Evolutionary conservation across 2,888 invertebrate genomes (phyloP), one percentile per base, ranked within the genome.

Genomic region (Dolomedes plantarius): DNA sequence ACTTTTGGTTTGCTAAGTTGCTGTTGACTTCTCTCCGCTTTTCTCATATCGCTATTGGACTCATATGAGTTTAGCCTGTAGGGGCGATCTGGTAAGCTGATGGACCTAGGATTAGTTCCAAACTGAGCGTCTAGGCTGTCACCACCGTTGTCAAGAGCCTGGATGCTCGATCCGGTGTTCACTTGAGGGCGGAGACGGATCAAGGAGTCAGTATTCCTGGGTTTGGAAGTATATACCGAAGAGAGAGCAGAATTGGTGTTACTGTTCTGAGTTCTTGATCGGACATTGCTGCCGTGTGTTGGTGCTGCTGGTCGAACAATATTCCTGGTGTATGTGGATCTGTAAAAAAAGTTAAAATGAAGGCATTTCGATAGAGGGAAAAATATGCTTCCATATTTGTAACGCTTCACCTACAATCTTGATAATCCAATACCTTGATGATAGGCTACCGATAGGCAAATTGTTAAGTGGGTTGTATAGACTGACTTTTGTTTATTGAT

Each of bases 41-140:
- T 86, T 19, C 76, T 64, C 65, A 76, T 50, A 16, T 80, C 86
- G 11, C 65, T 80, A 31, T n/a, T 65, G 19, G 72, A 68, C 2
- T 69, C 74, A 62, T 75, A 86, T 0, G 85, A 79, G 27, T 86
- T 78, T 1, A 74, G 31, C 19, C 71, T 75, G 69, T 69, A 74
- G 0, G 80, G 77, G 28, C 75, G 56, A 36, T 87, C 87, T 16
- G 87, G 87, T 7, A 81, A 77, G n/a, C 81, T 77, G 41, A 87
- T 76, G 2, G 81, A 73, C 13, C 81, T 39, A 0, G 87, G 87
- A 23, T 87, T 87, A 31, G 87, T 87, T 5, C 87, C 87, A 23
- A 78, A 87, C 69, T 87, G 87, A 9, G 87, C 87, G 50, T 87
- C 87, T 62, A 87, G 69, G 1, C 79, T 81, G 46, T 87, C 87